Percentiles rank a stretch among this genome's conserved stretches.
Evolutionary conservation across 2,113 vertebrate species (phyloP).

Genomic region (Mobula hypostoma): DNA sequence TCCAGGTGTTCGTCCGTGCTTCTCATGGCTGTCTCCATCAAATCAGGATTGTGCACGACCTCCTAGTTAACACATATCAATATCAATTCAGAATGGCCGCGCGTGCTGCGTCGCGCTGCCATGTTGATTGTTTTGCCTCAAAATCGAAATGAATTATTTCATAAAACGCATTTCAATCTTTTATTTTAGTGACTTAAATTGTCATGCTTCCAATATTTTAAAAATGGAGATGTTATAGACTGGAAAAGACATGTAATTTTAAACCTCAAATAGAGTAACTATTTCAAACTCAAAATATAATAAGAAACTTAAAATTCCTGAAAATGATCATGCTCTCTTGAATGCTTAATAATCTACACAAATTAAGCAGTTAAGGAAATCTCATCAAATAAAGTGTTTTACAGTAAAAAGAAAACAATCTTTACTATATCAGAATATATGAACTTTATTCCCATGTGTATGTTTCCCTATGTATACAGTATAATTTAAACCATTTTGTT

Average conservation of each 20-base stretch:
- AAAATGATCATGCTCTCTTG: not conserved
- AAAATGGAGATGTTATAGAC: not conserved
- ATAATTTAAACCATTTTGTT: slow-evolving; percentile 10
- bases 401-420: not conserved
- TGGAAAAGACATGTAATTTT: not conserved
- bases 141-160: not conserved
- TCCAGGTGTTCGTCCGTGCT: too few species aligned
- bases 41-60: too few species aligned
- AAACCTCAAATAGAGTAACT: not conserved
- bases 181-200: not conserved
- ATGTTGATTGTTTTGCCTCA: not conserved
- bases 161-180: not conserved
- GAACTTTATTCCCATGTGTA: slow-evolving; percentile 14
- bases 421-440: not conserved
- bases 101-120: too few species aligned
- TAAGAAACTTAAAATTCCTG: not conserved
- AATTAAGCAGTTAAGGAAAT: not conserved
- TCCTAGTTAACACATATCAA: too few species aligned
- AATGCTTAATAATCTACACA: not conserved
- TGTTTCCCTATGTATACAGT: not conserved
- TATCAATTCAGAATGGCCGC: too few species aligned
- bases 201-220: not conserved
- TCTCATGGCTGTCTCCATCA: too few species aligned
- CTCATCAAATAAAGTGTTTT: not conserved
- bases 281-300: not conserved